Conservation (phyloP, 2,113 vertebrate species). For the Gasterosteus nipponicus region DNA sequence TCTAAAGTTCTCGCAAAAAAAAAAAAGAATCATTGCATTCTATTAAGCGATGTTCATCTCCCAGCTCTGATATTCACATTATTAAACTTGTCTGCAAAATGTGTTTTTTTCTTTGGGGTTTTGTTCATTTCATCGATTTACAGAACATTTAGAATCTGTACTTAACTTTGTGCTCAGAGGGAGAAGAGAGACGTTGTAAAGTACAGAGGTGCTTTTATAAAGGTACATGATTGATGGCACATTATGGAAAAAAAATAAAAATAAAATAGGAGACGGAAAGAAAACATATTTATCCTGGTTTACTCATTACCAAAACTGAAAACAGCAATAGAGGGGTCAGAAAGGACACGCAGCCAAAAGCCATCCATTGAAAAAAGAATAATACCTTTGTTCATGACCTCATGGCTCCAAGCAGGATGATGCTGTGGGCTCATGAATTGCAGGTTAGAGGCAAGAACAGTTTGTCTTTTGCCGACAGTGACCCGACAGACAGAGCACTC, state of each 20-base stretch:
- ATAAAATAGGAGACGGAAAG: not conserved
- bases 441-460: conserved; percentile 29
- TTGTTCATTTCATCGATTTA: conserved; percentile 14
- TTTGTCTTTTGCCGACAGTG: conserved; percentile 8
- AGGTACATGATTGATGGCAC: not conserved
- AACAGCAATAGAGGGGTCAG: conserved; percentile 30
- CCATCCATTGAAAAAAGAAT: conserved; percentile 53
- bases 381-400: conserved; percentile 49
- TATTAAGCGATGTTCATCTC: not conserved
- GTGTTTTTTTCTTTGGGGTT: not conserved
- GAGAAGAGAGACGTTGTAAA: not conserved
- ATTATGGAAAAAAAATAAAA: not conserved
- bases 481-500: not conserved
- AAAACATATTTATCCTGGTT: not conserved
- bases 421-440: conserved; percentile 39
- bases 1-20: conserved; percentile 13
- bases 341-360: conserved; percentile 19
- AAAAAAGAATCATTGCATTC: conserved; percentile 20
- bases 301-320: conserved; percentile 47
- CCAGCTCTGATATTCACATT: conserved; percentile 8
- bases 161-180: conserved; percentile 4
- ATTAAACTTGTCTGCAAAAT: conserved; percentile 15
- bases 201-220: not conserved
- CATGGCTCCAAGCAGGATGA: conserved; percentile 30
- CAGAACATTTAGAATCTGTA: conserved; percentile 12